Base-by-base conservation (phyloP, 2,888 invertebrate species). In the Euproctis similis region DNA sequence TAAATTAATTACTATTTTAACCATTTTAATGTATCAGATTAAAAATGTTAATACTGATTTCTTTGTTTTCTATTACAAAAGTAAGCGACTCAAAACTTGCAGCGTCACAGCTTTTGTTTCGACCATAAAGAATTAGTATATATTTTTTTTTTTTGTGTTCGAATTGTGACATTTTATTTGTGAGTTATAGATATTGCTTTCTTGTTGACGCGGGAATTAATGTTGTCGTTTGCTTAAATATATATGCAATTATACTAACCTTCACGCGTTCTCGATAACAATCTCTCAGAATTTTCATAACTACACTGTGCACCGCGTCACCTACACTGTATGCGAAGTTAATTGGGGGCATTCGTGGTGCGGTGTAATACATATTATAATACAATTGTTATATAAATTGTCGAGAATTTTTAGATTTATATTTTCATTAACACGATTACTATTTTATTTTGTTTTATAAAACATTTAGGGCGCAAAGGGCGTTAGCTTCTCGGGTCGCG, bases 391-490 rank as follows among this genome's bases (percentile, higher is more conserved):
- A 31, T 44, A 31, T 44, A 51, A 53, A 51, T 40, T 36, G 39
- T 2, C 39, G 30, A 18, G 39, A 39, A 37, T 45, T 46, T 39
- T 39, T 27, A 50, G 51, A 61, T 60, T 60, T 59, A 60, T 57
- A 59, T 62, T 65, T 68, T 49, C 70, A 74, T 72, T 74, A 64
- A 59, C 49, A 57, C 58, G 53, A n/a, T n/a, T n/a, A n/a, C n/a
- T n/a, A n/a, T n/a, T n/a, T n/a, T n/a, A n/a, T 56, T 63, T 62
- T 55, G 62, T 68, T 71, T 66, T 59, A 31, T 44, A 62, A 66
- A 68, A 62, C 65, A 70, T 75, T 70, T 66, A 66, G 65, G 65
- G 59, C 59, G 59, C 61, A n/a, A n/a, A 61, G 69, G 71, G 70
- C 69, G 71, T 64, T 59, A 57, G 61, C 60, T 59, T 58, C 33